Evolutionary conservation across 2,113 vertebrate genomes (phyloP).

Genomic region (Xerus inauris): DNA sequence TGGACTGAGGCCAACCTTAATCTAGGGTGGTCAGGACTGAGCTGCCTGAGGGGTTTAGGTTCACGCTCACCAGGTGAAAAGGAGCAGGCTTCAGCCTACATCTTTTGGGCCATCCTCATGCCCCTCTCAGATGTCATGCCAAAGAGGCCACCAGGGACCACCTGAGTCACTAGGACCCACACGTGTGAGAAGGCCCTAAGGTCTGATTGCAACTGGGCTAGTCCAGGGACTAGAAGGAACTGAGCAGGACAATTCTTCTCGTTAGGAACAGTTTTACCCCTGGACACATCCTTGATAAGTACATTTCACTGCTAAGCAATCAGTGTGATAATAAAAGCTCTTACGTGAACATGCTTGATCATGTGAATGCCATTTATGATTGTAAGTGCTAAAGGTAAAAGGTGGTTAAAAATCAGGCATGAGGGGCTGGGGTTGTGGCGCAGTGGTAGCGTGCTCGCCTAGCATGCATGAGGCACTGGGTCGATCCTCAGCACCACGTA

Average conservation of each 20-base stretch:
- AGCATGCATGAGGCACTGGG: no score
- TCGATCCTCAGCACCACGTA: no score
- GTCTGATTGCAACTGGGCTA: not conserved
- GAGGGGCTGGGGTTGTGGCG: no score
- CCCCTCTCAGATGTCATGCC: not conserved
- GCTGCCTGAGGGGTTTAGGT: not conserved
- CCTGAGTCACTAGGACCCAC: not conserved
- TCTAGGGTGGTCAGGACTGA: not conserved
- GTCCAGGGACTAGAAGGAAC: not conserved
- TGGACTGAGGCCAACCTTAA: not conserved
- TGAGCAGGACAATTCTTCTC: not conserved
- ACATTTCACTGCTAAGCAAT: slow-evolving; percentile 41
- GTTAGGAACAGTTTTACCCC: not conserved
- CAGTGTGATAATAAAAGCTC: slow-evolving; percentile 36
- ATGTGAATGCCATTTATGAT: slow-evolving; percentile 48
- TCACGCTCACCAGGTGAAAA: not conserved
- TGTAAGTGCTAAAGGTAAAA: slow-evolving; percentile 54
- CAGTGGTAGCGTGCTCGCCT: no score
- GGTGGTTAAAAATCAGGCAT: slow-evolving; percentile 40
- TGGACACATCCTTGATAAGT: slow-evolving; percentile 8
- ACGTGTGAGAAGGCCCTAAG: not conserved
- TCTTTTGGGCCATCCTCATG: not conserved
- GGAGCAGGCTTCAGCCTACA: not conserved
- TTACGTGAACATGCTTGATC: slow-evolving; percentile 33
- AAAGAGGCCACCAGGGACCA: not conserved